Percentiles rank a stretch among this genome's conserved stretches.
These are phyloP conservation scores for Cheilosia scutellata DNA, from an alignment of 2,888 invertebrate genomes.

Conservation along the genomic window DNA sequence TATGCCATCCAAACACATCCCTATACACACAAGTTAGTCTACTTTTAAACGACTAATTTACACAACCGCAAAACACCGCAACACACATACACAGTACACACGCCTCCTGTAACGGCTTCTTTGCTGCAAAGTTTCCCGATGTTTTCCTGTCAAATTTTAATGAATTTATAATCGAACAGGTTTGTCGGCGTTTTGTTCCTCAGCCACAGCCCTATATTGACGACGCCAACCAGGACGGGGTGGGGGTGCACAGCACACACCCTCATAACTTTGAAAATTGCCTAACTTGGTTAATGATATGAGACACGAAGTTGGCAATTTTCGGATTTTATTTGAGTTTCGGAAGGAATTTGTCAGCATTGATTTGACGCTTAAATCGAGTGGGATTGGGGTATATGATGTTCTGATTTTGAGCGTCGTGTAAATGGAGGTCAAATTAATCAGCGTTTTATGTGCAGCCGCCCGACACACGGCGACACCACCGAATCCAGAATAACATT, in stretches of 20 bases:
- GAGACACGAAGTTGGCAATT: conserved; percentile 57
- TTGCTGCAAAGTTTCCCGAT: conserved; percentile 66
- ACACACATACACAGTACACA: not conserved
- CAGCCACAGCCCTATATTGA: conserved; percentile 49
- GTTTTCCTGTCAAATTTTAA: conserved; percentile 74
- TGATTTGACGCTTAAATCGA: conserved; percentile 31
- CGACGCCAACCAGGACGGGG: conserved; percentile 31
- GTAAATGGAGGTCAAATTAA: not conserved
- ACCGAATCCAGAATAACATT: not conserved
- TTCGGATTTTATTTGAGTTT: conserved; percentile 42
- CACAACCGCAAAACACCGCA: conserved; percentile 65
- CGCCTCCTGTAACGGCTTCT: conserved; percentile 35
- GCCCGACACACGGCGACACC: not conserved
- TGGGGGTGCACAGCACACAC: conserved; percentile 2
- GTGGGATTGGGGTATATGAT: not conserved
- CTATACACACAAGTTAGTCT: conserved; percentile 35
- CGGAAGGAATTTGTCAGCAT: conserved; percentile 40
- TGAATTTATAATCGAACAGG: conserved; percentile 75
- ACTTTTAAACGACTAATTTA: conserved; percentile 73
- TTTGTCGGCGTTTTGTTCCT: conserved; percentile 65
- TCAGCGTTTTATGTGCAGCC: not conserved
- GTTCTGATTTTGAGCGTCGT: too few relatives aligned
- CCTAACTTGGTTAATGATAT: conserved; percentile 67
- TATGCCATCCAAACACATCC: conserved; percentile 20
- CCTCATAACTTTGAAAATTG: conserved; percentile 54